Evolutionary conservation across 1,140 invertebrate species (phyloP).

Genomic region (Trichonephila clavata): DNA sequence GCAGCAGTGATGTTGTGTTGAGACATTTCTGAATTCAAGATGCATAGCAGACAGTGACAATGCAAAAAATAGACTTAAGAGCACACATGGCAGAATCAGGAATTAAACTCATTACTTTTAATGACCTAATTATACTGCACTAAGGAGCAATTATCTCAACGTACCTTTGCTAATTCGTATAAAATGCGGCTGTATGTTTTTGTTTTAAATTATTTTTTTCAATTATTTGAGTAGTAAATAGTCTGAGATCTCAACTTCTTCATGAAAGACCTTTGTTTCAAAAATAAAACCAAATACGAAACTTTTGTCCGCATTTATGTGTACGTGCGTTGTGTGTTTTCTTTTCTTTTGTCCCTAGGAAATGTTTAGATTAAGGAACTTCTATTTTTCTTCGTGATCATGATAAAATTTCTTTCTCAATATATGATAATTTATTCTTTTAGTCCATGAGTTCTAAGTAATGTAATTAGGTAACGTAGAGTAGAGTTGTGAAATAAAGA

Average conservation of each 20-base stretch:
- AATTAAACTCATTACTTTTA: neutral
- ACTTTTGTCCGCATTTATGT: too few species aligned
- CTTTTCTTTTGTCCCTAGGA: neutral
- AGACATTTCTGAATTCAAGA: neutral
- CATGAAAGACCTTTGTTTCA: neutral
- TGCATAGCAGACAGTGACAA: neutral
- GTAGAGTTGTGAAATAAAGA: too few species aligned
- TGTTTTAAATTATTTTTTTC: neutral
- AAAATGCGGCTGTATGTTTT: neutral
- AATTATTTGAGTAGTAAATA: neutral
- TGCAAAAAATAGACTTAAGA: neutral
- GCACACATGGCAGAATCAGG: neutral
- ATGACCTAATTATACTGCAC: slow-evolving; percentile 29
- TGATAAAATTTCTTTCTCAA: too few species aligned
- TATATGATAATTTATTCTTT: too few species aligned
- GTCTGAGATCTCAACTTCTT: neutral
- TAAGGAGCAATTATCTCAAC: neutral
- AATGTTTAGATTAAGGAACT: too few species aligned
- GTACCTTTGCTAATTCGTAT: neutral
- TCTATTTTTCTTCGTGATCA: too few species aligned
- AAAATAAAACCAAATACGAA: neutral
- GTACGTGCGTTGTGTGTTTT: neutral
- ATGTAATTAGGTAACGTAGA: too few species aligned
- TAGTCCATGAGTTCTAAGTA: too few species aligned
- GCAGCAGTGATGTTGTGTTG: neutral